These are phyloP conservation scores for Pseudoips prasinana DNA, from an alignment of 2,888 invertebrate species.

Conservation along the genomic window DNA sequence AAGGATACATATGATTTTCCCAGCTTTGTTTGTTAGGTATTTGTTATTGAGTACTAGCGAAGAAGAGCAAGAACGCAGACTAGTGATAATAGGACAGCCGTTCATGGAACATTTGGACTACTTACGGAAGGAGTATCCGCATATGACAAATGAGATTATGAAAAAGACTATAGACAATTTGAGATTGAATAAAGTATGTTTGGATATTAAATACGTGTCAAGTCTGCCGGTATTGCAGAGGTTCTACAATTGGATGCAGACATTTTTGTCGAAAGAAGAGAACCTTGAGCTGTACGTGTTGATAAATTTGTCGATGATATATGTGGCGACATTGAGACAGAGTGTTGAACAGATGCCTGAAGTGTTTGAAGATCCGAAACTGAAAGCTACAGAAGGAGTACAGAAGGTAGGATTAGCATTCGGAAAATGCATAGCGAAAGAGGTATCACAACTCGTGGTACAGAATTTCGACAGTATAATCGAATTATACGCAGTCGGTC, in stretches of 20 bases:
- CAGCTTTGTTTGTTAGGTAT: slow-evolving; percentile 46
- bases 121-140: background rate
- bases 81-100: slow-evolving; percentile 34
- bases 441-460: slow-evolving; percentile 35
- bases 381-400: slow-evolving; percentile 34
- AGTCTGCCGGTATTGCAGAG: slow-evolving; percentile 45
- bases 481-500: slow-evolving; percentile 36
- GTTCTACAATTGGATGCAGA: slow-evolving; percentile 38
- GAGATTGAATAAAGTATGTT: slow-evolving; percentile 45
- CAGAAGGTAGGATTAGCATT: slow-evolving; percentile 45
- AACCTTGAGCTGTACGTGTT: slow-evolving; percentile 40
- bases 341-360: slow-evolving; percentile 38
- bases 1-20: too few relatives aligned
- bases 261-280: slow-evolving; percentile 41
- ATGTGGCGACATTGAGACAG: slow-evolving; percentile 47
- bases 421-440: slow-evolving; percentile 44
- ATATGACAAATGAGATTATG: background rate
- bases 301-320: slow-evolving; percentile 53
- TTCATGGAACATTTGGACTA: slow-evolving; percentile 24
- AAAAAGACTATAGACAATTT: slow-evolving; percentile 31
- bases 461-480: slow-evolving; percentile 47
- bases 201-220: slow-evolving; percentile 37
- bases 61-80: slow-evolving; percentile 32
- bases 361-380: slow-evolving; percentile 35
- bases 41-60: slow-evolving; percentile 42